phyloP scores from a whole-genome alignment of 2,113 vertebrate species.

The Cathartes aura region DNA sequence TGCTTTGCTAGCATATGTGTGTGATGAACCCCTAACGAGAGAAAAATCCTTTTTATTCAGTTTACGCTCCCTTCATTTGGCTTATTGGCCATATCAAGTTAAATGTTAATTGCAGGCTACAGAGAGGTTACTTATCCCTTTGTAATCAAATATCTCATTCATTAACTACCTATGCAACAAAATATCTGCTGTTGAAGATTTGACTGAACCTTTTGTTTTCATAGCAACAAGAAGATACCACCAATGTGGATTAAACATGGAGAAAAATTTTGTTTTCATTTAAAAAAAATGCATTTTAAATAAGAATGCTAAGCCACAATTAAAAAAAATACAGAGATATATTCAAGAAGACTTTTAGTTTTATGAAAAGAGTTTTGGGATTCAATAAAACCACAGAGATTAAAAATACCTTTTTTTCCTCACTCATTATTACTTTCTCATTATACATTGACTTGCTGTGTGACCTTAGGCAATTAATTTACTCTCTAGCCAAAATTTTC shows the following conservation, averaged over 20 bases:
- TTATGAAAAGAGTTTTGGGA: slow-evolving; percentile 49
- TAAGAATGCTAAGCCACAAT: neutral
- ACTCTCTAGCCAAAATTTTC: slow-evolving; percentile 64
- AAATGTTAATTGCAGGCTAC: slow-evolving; percentile 71
- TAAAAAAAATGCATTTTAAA: neutral
- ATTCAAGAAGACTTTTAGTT: slow-evolving; percentile 24
- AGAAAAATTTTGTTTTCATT: neutral
- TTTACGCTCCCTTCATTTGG: slow-evolving; percentile 37
- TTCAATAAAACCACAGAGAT: slow-evolving; percentile 55
- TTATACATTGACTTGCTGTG: slow-evolving; percentile 64
- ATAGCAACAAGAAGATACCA: neutral
- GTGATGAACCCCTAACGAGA: slow-evolving; percentile 16
- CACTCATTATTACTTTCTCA: slow-evolving; percentile 71
- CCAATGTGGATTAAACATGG: neutral
- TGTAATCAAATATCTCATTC: slow-evolving; percentile 74
- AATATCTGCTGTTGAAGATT: slow-evolving; percentile 41
- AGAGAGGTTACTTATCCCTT: slow-evolving; percentile 67
- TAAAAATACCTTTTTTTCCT: slow-evolving; percentile 58
- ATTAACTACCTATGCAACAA: slow-evolving; percentile 63
- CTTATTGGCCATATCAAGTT: slow-evolving; percentile 67
- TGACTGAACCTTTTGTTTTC: slow-evolving; percentile 57
- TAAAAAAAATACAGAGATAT: neutral
- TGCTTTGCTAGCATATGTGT: neutral
- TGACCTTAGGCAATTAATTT: slow-evolving; percentile 73
- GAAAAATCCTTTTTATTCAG: slow-evolving; percentile 40